Evolutionary conservation across 2,888 invertebrate species (phyloP).

Genomic region (Venustoraphidia nigricollis): DNA sequence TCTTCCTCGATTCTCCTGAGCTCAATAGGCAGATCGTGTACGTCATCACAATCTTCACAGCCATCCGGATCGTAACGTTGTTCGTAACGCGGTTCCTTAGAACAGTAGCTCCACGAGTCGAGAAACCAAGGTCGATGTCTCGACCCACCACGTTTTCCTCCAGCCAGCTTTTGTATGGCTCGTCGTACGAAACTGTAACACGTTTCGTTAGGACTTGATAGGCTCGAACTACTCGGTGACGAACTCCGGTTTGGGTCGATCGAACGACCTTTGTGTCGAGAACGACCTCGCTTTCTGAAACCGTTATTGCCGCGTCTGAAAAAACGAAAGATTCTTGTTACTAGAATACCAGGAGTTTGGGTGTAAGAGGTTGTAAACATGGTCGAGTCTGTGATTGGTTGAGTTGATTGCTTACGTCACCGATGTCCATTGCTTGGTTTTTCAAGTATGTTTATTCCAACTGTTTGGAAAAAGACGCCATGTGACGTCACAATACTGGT

Average conservation of each 20-base stretch:
- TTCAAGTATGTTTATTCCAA: too few relatives aligned
- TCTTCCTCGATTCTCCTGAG: conserved; percentile 61
- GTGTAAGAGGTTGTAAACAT: too few relatives aligned
- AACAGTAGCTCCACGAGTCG: conserved; percentile 53
- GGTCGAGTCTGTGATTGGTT: too few relatives aligned
- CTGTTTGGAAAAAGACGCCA: too few relatives aligned
- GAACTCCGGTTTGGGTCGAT: conserved; percentile 45
- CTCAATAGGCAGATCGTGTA: conserved; percentile 76
- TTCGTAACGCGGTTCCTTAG: conserved; percentile 22
- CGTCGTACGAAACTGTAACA: conserved; percentile 86
- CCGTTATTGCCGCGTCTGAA: conserved; percentile 23
- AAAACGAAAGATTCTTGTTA: conserved; percentile 1
- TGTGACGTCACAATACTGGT: too few relatives aligned
- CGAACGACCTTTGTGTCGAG: conserved; percentile 40
- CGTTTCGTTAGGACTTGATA: conserved; percentile 84
- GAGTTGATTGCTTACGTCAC: too few relatives aligned
- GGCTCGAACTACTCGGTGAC: conserved; percentile 67
- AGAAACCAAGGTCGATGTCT: conserved; percentile 54
- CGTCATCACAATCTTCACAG: conserved; percentile 42
- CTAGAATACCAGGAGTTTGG: too few relatives aligned
- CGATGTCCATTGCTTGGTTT: too few relatives aligned
- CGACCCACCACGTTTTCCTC: conserved; percentile 41
- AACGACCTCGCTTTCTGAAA: conserved; percentile 32
- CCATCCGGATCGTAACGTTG: conserved; percentile 35
- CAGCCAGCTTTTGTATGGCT: conserved; percentile 70